Evolutionary conservation across 2,888 invertebrate genomes (phyloP).

Genomic region (Synanthedon myopaeformis): DNA sequence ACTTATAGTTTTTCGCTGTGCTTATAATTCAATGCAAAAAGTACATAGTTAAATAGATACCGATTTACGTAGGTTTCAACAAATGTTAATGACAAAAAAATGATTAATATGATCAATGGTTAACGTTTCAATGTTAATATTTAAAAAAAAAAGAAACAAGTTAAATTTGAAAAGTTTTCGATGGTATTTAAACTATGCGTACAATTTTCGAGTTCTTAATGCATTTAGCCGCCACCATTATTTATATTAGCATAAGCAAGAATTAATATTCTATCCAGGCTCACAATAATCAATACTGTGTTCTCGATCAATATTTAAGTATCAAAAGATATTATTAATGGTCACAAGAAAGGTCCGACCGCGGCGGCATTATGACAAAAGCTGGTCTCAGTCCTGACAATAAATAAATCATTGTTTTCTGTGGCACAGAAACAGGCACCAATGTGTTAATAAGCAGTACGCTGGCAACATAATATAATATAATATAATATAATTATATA

Average conservation of each 20-base stretch:
- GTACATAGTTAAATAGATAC: too few relatives aligned
- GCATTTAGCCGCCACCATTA: background rate
- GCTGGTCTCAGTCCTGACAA: conserved; percentile 21
- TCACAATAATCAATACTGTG: conserved; percentile 24
- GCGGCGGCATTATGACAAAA: conserved; percentile 44
- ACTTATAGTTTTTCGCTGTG: too few relatives aligned
- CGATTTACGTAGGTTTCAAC: too few relatives aligned
- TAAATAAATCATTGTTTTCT: conserved; percentile 50
- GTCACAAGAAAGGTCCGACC: conserved; percentile 14
- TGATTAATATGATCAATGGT: too few relatives aligned
- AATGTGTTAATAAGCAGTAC: background rate
- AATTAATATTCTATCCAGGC: conserved; percentile 16
- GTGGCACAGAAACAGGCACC: conserved; percentile 10
- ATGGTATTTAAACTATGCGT: background rate
- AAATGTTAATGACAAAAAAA: too few relatives aligned
- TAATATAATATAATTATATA: too few relatives aligned
- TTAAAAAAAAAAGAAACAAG: too few relatives aligned
- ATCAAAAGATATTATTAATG: conserved; percentile 37
- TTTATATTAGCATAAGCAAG: conserved; percentile 11
- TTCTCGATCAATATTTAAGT: conserved; percentile 34
- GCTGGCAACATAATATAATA: too few relatives aligned
- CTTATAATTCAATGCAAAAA: too few relatives aligned
- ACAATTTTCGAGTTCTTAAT: background rate
- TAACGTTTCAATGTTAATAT: too few relatives aligned
- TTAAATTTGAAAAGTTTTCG: too few relatives aligned